phyloP scores from a whole-genome alignment of 2,797 vertebrate genomes.

The Gobio occitaniae region DNA sequence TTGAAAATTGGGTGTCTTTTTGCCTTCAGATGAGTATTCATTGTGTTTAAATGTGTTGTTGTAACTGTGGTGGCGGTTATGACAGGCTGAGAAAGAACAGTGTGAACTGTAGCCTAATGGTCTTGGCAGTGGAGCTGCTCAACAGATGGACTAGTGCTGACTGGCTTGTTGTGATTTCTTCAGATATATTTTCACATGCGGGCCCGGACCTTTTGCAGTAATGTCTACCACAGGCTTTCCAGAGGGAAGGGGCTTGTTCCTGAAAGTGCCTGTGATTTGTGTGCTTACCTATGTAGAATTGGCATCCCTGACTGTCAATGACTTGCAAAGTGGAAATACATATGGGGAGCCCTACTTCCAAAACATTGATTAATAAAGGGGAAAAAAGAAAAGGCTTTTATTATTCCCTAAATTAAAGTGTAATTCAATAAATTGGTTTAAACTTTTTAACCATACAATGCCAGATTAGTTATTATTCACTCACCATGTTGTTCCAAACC shows the following conservation, averaged over 20 bases:
- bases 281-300: not conserved
- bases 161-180: conserved; percentile 60
- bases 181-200: conserved; percentile 56
- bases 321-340: not conserved
- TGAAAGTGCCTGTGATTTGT: conserved; percentile 52
- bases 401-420: not conserved
- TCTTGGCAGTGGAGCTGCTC: conserved; percentile 62
- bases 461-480: not conserved
- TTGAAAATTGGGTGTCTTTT: conserved; percentile 29
- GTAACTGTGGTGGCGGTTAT: conserved; percentile 59
- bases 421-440: not conserved
- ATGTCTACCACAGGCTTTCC: conserved; percentile 46
- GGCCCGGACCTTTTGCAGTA: conserved; percentile 48
- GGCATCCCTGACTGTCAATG: not conserved
- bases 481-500: not conserved
- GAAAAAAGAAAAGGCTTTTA: not conserved
- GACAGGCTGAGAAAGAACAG: conserved; percentile 68
- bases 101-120: conserved; percentile 65
- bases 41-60: conserved; percentile 56
- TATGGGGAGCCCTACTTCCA: not conserved
- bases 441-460: not conserved
- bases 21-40: conserved; percentile 50
- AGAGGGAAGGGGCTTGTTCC: conserved; percentile 45
- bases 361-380: not conserved
- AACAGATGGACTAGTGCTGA: conserved; percentile 64